phyloP scores from a whole-genome alignment of 2,797 vertebrate genomes.

The Mus caroli region DNA sequence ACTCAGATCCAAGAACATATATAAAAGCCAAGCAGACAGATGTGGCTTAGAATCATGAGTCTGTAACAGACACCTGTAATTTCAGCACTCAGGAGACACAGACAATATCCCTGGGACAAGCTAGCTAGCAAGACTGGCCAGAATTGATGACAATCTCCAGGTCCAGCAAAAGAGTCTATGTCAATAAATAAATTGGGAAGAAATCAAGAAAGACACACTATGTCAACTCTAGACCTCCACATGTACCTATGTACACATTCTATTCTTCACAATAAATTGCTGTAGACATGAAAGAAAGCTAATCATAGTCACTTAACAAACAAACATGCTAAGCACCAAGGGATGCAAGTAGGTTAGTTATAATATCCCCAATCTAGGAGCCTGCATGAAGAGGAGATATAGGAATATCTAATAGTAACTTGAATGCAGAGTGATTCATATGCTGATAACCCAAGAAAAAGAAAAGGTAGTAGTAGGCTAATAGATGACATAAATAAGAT shows the following conservation, averaged over 20 bases:
- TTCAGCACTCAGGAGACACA: background rate
- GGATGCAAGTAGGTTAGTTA: background rate
- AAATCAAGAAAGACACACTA: background rate
- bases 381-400: background rate
- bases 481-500: background rate
- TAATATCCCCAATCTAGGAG: background rate
- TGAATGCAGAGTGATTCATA: background rate
- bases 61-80: background rate
- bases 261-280: background rate
- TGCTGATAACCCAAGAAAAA: background rate
- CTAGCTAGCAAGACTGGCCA: background rate
- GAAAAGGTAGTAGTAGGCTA: background rate
- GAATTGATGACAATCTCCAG: background rate
- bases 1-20: background rate
- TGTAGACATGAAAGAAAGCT: background rate
- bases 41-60: too few species aligned
- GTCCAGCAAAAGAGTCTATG: background rate
- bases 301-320: background rate
- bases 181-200: conserved; percentile 1
- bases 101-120: background rate
- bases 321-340: background rate
- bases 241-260: background rate
- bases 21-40: background rate
- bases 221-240: background rate
- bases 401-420: background rate